These are phyloP conservation scores for Lycia hirtaria DNA, from an alignment of 2,888 invertebrate species.

Conservation along the genomic window DNA sequence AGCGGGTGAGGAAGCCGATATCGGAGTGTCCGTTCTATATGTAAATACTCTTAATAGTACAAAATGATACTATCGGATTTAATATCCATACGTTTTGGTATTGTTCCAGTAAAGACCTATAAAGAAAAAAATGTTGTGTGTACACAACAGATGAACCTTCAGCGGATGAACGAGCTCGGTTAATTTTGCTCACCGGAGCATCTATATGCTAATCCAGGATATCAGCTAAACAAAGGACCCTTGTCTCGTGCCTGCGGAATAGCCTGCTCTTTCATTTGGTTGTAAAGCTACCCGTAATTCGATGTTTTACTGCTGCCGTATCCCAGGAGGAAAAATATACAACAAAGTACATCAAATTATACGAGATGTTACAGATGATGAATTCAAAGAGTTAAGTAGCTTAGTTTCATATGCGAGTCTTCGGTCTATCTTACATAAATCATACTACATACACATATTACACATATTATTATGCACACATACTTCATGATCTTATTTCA, in stretches of 20 bases:
- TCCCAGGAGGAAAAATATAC: neutral
- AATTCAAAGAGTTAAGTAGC: no score
- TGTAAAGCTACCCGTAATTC: slow-evolving; percentile 37
- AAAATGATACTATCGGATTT: no score
- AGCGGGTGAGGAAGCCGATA: no score
- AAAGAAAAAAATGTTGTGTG: neutral
- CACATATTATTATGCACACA: no score
- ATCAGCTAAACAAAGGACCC: slow-evolving; percentile 16
- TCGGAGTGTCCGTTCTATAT: no score
- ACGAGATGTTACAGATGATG: no score
- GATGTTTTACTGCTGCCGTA: neutral
- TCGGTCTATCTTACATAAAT: no score
- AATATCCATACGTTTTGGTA: neutral
- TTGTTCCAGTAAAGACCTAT: neutral
- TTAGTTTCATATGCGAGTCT: no score
- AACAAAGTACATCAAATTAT: no score
- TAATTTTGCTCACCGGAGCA: neutral
- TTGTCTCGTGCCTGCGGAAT: neutral
- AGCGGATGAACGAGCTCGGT: neutral
- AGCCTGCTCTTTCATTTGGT: slow-evolving; percentile 1
- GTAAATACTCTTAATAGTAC: no score
- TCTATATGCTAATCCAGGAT: slow-evolving; percentile 11
- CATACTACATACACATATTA: no score
- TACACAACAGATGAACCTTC: slow-evolving; percentile 4
- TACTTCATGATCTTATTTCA: no score